Base-by-base conservation (phyloP, 2,888 invertebrate species). In the Pasiphila rectangulata region DNA sequence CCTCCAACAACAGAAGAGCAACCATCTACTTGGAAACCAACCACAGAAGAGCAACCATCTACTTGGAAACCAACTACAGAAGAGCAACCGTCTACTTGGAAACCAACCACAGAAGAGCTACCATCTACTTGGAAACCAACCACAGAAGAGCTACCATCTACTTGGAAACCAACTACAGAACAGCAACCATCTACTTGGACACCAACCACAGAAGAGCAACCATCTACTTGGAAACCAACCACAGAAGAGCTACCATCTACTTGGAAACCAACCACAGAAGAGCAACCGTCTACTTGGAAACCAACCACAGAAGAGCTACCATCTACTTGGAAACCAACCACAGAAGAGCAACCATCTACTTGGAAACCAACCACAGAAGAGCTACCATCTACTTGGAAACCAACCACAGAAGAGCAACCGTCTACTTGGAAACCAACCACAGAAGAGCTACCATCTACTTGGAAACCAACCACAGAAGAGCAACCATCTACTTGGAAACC, bases 381-480 rank as follows among this genome's bases (percentile, higher is more conserved):
- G 2, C 6, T 15, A 4, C 35, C n/a, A 2, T 10, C 42, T 1
- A 29, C 44, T 0, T 25, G 34, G 13, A 15, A 24, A 0, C 29
- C 46, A 1, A 42, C 38, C 20, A 51, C 46, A 2, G 32, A 46
- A n/a, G n/a, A n/a, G n/a, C n/a, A n/a, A n/a, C n/a, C 39, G 6
- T 39, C 48, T 2, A 48, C 48, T 5, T 2, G 15, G 5, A 10
- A 16, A 3, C 41, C 41, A n/a, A 32, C 41, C 12, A 34, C 41
- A 4, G 5, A 16, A 5, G 39, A 35, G 4, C 13, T n/a, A n/a
- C n/a, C n/a, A n/a, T n/a, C n/a, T n/a, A n/a, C n/a, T n/a, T n/a
- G n/a, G n/a, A n/a, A 36, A 10, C 16, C 45, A n/a, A 46, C 39
- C 1, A 39, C 34, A 27, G 1, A 7, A n/a, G 21, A 43, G 16